A percentile compares a stretch with the other conserved stretches of the same genome.
These are phyloP conservation scores for Lathamus discolor DNA, from an alignment of 2,113 vertebrate genomes.

Conservation along the genomic window DNA sequence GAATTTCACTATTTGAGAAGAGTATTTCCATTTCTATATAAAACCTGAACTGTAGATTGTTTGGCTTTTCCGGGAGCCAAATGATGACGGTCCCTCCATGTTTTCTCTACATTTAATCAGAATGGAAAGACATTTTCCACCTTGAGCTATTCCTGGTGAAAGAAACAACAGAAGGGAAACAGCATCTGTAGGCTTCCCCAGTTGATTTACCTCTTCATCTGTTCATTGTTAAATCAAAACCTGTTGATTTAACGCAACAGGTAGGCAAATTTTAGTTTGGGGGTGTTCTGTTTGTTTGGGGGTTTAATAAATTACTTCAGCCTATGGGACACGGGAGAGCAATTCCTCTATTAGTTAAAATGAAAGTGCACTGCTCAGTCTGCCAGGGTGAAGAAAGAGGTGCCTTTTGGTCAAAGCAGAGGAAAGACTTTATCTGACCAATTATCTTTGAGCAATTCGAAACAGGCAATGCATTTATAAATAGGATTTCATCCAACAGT, in stretches of 20 bases:
- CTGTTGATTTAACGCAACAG: background rate
- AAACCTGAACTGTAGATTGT: background rate
- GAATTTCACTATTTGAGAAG: background rate
- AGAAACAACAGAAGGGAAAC: background rate
- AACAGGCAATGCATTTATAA: slow-evolving; percentile 12
- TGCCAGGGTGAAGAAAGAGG: background rate
- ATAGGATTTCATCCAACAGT: slow-evolving; percentile 21
- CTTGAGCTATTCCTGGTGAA: background rate
- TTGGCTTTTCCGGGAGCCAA: background rate
- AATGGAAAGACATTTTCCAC: background rate
- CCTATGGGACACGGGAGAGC: background rate
- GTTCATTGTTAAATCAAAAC: background rate
- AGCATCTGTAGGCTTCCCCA: background rate
- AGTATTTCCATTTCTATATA: background rate
- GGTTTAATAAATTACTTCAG: background rate
- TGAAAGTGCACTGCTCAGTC: background rate
- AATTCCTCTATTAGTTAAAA: background rate
- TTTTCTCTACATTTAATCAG: background rate
- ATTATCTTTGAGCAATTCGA: slow-evolving; percentile 18
- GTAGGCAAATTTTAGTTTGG: background rate
- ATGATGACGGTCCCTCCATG: background rate
- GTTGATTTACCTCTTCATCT: background rate
- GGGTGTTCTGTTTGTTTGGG: background rate
- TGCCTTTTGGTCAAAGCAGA: background rate
- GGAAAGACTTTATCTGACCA: slow-evolving; percentile 4